A percentile compares a stretch with the other conserved stretches of the same genome.
phyloP scores from a whole-genome alignment of 23 tunicate species.

The Clavelina lepadiformis region DNA sequence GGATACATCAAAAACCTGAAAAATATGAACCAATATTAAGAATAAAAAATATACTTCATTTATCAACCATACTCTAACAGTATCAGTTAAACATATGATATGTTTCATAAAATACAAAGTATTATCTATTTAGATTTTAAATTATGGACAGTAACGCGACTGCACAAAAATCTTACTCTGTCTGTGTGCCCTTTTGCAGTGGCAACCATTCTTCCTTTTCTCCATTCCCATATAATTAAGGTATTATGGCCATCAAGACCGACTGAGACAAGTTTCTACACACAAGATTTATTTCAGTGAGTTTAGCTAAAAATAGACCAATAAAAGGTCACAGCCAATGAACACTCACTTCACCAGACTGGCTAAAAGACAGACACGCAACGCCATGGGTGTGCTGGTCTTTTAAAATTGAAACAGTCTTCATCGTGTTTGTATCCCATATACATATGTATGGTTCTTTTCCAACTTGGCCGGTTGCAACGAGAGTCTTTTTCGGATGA shows the following conservation, averaged over 20 bases:
- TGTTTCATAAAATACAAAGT: too few relatives aligned
- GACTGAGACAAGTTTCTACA: slow-evolving; percentile 67
- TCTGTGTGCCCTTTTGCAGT: slow-evolving; percentile 96
- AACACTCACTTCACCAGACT: slow-evolving; percentile 50
- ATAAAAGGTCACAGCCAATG: background rate
- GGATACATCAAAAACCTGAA: slow-evolving; percentile 76
- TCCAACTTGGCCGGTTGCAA: slow-evolving; percentile 97
- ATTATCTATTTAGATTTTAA: too few relatives aligned
- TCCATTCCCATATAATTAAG: slow-evolving; percentile 96
- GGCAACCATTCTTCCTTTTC: slow-evolving; percentile 74
- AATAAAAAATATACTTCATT: too few relatives aligned
- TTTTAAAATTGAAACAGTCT: slow-evolving; percentile 82
- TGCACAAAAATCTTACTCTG: slow-evolving; percentile 35
- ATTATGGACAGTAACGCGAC: too few relatives aligned
- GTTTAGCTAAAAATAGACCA: background rate
- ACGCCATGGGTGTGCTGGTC: slow-evolving; percentile 97
- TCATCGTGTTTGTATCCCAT: slow-evolving; percentile 77
- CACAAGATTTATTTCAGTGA: background rate
- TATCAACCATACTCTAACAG: too few relatives aligned
- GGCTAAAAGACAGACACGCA: slow-evolving; percentile 67
- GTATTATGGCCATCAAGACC: slow-evolving; percentile 81
- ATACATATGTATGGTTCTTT: slow-evolving; percentile 88
- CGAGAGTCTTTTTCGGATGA: slow-evolving; percentile 65
- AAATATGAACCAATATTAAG: too few relatives aligned
- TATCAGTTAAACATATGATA: too few relatives aligned